These are phyloP conservation scores for Dicrostonyx torquatus DNA, from an alignment of 2,797 vertebrate genomes.

Conservation along the genomic window DNA sequence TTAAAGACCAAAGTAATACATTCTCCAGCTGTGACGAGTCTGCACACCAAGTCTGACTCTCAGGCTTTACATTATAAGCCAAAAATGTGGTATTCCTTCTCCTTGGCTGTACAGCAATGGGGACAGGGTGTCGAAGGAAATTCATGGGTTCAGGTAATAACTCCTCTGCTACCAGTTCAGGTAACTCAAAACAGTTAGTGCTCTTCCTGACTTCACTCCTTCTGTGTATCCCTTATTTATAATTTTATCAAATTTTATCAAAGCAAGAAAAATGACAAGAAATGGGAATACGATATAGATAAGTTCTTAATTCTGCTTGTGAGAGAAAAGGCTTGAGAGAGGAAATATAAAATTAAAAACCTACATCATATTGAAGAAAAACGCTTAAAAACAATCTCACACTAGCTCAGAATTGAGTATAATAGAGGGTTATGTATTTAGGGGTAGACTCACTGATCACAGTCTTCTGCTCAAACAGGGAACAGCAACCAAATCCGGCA, in stretches of 20 bases:
- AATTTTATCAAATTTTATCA: slow-evolving; percentile 5
- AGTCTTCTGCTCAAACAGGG: too few relatives aligned
- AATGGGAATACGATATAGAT: background rate
- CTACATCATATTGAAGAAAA: background rate
- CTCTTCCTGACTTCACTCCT: background rate
- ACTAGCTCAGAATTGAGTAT: too few relatives aligned
- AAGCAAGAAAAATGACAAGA: slow-evolving; percentile 24
- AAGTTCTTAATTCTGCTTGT: background rate
- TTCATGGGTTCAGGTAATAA: background rate
- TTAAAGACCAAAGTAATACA: background rate
- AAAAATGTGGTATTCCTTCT: background rate
- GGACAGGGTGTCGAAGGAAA: background rate
- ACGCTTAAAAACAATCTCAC: too few relatives aligned
- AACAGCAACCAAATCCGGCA: too few relatives aligned
- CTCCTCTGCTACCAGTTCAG: background rate
- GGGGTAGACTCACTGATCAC: too few relatives aligned
- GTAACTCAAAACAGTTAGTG: background rate
- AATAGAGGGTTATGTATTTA: too few relatives aligned
- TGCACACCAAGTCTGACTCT: background rate
- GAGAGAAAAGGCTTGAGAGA: background rate
- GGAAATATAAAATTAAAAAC: slow-evolving; percentile 31
- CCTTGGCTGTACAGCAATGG: background rate
- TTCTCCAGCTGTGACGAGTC: background rate
- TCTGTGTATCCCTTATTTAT: background rate
- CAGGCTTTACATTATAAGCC: slow-evolving; percentile 9